Evolutionary conservation across 2,888 invertebrate genomes (phyloP).

Genomic region (Tribolium freemani): DNA sequence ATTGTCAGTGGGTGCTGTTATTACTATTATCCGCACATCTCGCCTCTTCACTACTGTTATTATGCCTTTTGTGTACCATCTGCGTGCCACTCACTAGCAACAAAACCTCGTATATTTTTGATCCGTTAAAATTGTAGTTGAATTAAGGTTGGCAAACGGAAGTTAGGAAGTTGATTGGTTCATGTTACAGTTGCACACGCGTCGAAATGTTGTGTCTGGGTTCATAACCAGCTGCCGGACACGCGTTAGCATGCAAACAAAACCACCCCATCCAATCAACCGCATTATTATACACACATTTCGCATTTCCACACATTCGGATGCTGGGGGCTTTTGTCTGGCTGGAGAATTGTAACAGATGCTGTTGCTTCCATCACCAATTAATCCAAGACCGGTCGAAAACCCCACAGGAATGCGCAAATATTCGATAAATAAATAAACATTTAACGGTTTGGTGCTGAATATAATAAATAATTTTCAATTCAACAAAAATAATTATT

Average conservation of each 20-base stretch:
- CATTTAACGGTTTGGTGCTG: neutral
- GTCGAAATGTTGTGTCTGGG: slow-evolving; percentile 46
- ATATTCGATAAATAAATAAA: slow-evolving; percentile 18
- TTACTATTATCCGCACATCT: slow-evolving; percentile 8
- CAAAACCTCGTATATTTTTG: slow-evolving; percentile 5
- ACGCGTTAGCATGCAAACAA: slow-evolving; percentile 48
- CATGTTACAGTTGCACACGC: slow-evolving; percentile 41
- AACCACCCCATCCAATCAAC: slow-evolving; percentile 40
- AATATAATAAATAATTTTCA: no score
- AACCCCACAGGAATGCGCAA: slow-evolving; percentile 13
- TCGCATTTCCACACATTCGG: slow-evolving; percentile 34
- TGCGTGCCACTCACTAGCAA: slow-evolving; percentile 1
- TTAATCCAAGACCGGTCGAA: slow-evolving; percentile 12
- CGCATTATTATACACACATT: slow-evolving; percentile 40
- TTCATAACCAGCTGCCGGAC: slow-evolving; percentile 53
- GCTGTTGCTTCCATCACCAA: slow-evolving; percentile 21
- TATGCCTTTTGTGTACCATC: slow-evolving; percentile 14
- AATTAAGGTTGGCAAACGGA: slow-evolving; percentile 47
- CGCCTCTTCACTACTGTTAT: neutral
- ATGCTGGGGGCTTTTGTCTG: slow-evolving; percentile 24
- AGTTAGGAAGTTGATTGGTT: slow-evolving; percentile 50
- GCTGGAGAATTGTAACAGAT: slow-evolving; percentile 23
- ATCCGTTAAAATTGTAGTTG: slow-evolving; percentile 15
- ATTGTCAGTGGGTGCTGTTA: slow-evolving; percentile 16
- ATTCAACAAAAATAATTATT: no score